Evolutionary conservation across 2,888 invertebrate species (phyloP).

Genomic region (Amiota communis): DNA sequence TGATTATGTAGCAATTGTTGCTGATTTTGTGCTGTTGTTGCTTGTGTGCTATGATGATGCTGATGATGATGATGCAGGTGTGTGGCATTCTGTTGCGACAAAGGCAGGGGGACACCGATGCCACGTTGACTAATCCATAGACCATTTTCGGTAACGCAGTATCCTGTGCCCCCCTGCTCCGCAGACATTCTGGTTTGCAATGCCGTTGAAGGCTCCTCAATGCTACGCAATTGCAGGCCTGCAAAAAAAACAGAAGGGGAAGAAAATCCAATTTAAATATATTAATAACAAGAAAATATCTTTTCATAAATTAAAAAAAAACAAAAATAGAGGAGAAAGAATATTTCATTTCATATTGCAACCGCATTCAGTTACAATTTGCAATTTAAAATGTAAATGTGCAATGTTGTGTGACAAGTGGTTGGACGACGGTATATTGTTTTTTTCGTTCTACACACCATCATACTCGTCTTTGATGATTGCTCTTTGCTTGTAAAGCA

Average conservation of each 20-base stretch:
- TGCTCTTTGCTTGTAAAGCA: neutral
- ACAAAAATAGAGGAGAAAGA: no score
- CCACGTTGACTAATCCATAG: constrained; percentile 70
- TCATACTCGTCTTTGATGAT: neutral
- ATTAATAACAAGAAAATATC: constrained; percentile 42
- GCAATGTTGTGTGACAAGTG: neutral
- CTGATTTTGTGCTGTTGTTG: constrained; percentile 38
- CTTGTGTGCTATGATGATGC: constrained; percentile 46
- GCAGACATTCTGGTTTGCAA: constrained; percentile 75
- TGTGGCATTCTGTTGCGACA: constrained; percentile 52
- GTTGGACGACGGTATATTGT: neutral
- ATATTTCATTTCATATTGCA: no score
- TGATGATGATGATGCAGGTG: constrained; percentile 35
- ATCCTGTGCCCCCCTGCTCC: constrained; percentile 78
- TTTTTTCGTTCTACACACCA: no score
- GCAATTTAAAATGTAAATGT: constrained; percentile 56
- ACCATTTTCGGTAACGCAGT: constrained; percentile 76
- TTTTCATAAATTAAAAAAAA: constrained; percentile 28
- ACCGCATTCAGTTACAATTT: constrained; percentile 41
- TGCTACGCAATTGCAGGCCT: constrained; percentile 90
- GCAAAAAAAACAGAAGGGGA: constrained; percentile 45
- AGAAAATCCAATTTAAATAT: neutral
- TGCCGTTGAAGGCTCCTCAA: constrained; percentile 84
- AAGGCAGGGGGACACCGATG: constrained; percentile 74
- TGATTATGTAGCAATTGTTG: constrained; percentile 44